Base-by-base conservation (phyloP, 2,888 invertebrate species). In the Xestia c-nigrum region DNA sequence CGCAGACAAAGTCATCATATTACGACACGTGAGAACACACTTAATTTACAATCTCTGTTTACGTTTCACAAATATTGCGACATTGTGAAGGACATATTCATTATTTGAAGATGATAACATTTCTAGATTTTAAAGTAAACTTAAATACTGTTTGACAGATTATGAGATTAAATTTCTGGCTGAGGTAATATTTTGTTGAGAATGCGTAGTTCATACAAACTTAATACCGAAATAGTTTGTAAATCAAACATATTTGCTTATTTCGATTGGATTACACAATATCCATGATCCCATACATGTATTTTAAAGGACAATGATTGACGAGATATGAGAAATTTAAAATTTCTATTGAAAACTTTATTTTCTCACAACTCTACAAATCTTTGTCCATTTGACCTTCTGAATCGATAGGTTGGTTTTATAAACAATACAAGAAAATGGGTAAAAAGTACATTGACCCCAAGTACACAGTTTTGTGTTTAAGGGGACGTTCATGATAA, bases 1-100 rank as follows among this genome's bases (percentile, higher is more conserved):
- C 31, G 98, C 97, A 1, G 97, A 98, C 91, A 96, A 96, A 81
- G 97, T 98, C 68, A 93, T 98, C 81, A 96, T 98, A 77, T 92
- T 98, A 73, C 97, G 97, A 75, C 97, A 97, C 90, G 98, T 98
- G 89, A 97, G 97, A 95, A 43, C n/a, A 46, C 12, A 40, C 10
- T 16, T n/a, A 31, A n/a, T 31, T 31, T 6, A 57, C n/a, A 38
- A 72, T 46, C 47, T 68, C 19, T 47, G 19, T 74, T 68, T 47
- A 47, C 21, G 16, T 46, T 46, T 57, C 19, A 69, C 50, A 74
- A 70, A 66, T 66, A 68, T 64, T 70, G 43, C 38, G 50, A 61
- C 14, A 75, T 43, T 50, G 12, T 43, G 38, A 50, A 81, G 43
- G 65, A 50, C 59, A 72, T 7, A 16, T 19, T 50, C 31, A 65